These are phyloP conservation scores for Dryomyza anilis DNA, from an alignment of 2,888 invertebrate genomes.

Conservation along the genomic window DNA sequence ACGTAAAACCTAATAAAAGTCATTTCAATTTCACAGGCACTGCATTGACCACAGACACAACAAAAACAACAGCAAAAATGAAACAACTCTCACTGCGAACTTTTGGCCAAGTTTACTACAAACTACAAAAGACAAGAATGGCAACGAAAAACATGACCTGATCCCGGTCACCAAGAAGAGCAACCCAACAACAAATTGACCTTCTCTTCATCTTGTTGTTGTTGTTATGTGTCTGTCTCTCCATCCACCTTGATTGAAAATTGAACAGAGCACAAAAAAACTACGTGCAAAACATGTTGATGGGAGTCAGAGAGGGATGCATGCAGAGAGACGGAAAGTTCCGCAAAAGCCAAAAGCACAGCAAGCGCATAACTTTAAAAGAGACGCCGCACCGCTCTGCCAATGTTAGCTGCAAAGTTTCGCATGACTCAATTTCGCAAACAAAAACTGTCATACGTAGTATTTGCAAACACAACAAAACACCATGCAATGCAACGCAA, in stretches of 20 bases:
- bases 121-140: background rate
- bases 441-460: background rate
- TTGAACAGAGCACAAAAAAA: background rate
- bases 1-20: background rate
- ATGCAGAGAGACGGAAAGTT: background rate
- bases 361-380: background rate
- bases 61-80: background rate
- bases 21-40: background rate
- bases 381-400: background rate
- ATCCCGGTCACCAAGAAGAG: no score
- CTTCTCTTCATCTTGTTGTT: no score
- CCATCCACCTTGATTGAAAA: background rate
- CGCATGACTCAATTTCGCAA: slow-evolving; percentile 11
- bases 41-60: background rate
- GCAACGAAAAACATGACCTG: no score
- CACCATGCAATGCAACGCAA: background rate
- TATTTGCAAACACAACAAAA: background rate
- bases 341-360: background rate
- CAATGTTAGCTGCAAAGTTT: background rate
- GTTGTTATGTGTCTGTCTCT: no score
- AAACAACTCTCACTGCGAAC: background rate
- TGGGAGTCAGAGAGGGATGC: background rate
- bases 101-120: background rate
- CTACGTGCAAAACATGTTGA: slow-evolving; percentile 7
- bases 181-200: no score